Base-by-base conservation (phyloP, 2,888 invertebrate species). In the Leptinotarsa tumamoca region DNA sequence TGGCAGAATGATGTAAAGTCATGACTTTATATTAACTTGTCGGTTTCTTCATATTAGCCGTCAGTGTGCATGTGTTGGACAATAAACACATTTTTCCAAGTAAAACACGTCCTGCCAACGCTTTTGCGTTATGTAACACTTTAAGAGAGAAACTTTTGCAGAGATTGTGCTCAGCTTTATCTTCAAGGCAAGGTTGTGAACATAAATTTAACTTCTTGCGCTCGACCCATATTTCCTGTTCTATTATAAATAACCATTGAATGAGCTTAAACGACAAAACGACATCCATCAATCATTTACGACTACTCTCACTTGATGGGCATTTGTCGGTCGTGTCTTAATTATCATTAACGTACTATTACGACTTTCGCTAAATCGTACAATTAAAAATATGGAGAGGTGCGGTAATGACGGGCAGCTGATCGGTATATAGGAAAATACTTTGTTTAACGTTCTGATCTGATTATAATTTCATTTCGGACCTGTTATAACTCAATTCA, bases 1-100 rank as follows among this genome's bases (percentile, higher is more conserved):
- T 21, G 69, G 56, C 43, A n/a, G 33, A 63, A 69, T 69, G 69
- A 69, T 69, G 69, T 69, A 69, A 69, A 69, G 69, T 56, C 69
- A 69, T 69, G 69, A 56, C 54, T 69, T 49, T 69, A 69, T 69
- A 69, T 69, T 69, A 33, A 68, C 68, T 54, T 18, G 56, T 69
- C 43, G 69, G 51, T 58, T 43, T 33, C 54, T 17, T 63, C 33
- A 63, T 13, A 43, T 63, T 63, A n/a, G 63, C 43, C 43, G 58
- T 58, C 58, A 23, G 23, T 58, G 58, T 23, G 58, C 58, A 58
- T 58, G 58, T n/a, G 43, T 63, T 13, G n/a, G n/a, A 43, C 33
- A 43, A 63, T 63, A 63, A 33, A 63, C 63, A 33, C 63, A 63
- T 63, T 63, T 63, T 63, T 43, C 63, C 63, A 5, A 43, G 63